Evolutionary conservation across 2,888 invertebrate species (phyloP).

Genomic region (Clivina fossor): DNA sequence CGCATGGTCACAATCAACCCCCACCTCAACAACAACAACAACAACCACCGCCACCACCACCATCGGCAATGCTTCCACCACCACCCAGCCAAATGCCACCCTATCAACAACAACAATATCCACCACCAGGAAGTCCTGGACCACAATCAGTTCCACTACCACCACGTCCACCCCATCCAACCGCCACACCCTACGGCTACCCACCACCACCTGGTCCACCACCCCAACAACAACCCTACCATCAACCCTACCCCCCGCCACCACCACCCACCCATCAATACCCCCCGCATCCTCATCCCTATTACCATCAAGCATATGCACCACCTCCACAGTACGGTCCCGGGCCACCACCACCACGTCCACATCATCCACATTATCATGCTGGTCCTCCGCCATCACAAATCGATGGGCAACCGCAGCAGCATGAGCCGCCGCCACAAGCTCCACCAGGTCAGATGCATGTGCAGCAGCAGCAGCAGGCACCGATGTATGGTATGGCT

Average conservation of each 20-base stretch:
- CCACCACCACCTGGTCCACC: slow-evolving; percentile 52
- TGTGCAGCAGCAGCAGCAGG: not conserved
- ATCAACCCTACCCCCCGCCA: slow-evolving; percentile 58
- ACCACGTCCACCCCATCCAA: slow-evolving; percentile 59
- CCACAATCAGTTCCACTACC: slow-evolving; percentile 58
- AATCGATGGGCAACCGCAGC: slow-evolving; percentile 49
- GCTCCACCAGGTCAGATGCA: slow-evolving; percentile 33
- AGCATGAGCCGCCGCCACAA: slow-evolving; percentile 40
- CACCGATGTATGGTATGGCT: slow-evolving; percentile 39
- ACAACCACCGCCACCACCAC: slow-evolving; percentile 36
- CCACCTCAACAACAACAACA: slow-evolving; percentile 27
- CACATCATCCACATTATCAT: slow-evolving; percentile 37
- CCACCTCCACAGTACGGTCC: slow-evolving; percentile 51
- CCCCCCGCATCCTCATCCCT: slow-evolving; percentile 46
- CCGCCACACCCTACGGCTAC: slow-evolving; percentile 55
- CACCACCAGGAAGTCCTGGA: slow-evolving; percentile 49
- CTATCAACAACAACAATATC: slow-evolving; percentile 54
- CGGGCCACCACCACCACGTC: slow-evolving; percentile 48
- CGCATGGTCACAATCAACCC: too few relatives aligned
- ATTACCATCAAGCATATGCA: slow-evolving; percentile 33
- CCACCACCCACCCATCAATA: slow-evolving; percentile 58
- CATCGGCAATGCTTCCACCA: slow-evolving; percentile 27
- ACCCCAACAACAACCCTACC: slow-evolving; percentile 56
- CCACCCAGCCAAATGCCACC: slow-evolving; percentile 34
- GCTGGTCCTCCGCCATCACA: slow-evolving; percentile 51